A percentile compares a stretch with the other conserved stretches of the same genome.
These are phyloP conservation scores for Leptopilina clavipes DNA, from an alignment of 1,140 invertebrate species.

Conservation along the genomic window DNA sequence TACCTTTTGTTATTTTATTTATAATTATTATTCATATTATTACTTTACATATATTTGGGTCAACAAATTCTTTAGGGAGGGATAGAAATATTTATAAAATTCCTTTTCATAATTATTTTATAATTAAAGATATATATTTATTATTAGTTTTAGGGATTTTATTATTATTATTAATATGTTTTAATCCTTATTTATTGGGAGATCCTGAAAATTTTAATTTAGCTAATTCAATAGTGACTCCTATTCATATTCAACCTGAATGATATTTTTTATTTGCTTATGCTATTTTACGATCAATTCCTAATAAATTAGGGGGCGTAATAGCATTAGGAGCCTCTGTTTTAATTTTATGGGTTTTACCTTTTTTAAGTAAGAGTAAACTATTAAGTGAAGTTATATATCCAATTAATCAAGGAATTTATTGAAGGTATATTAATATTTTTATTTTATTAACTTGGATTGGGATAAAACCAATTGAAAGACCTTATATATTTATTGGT, in stretches of 20 bases:
- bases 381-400: too few relatives aligned
- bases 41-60: constrained; percentile 81
- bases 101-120: constrained; percentile 77
- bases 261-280: constrained; percentile 87
- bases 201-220: constrained; percentile 81
- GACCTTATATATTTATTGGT: too few relatives aligned
- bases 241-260: constrained; percentile 84
- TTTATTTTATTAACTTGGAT: too few relatives aligned
- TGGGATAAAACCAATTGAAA: too few relatives aligned
- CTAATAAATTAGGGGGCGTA: constrained; percentile 84
- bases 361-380: too few relatives aligned
- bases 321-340: constrained; percentile 80
- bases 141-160: too few relatives aligned
- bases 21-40: constrained; percentile 75
- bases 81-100: constrained; percentile 79
- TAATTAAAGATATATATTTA: constrained; percentile 51
- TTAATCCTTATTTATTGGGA: constrained; percentile 72
- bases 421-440: too few relatives aligned
- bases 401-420: too few relatives aligned
- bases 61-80: constrained; percentile 78
- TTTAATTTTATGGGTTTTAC: constrained; percentile 69
- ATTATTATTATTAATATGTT: too few relatives aligned
- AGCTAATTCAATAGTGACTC: constrained; percentile 58
- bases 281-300: constrained; percentile 83
- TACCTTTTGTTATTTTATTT: constrained; percentile 57